Conservation (phyloP, 2,888 invertebrate species). For the Metopia argyrocephala region DNA sequence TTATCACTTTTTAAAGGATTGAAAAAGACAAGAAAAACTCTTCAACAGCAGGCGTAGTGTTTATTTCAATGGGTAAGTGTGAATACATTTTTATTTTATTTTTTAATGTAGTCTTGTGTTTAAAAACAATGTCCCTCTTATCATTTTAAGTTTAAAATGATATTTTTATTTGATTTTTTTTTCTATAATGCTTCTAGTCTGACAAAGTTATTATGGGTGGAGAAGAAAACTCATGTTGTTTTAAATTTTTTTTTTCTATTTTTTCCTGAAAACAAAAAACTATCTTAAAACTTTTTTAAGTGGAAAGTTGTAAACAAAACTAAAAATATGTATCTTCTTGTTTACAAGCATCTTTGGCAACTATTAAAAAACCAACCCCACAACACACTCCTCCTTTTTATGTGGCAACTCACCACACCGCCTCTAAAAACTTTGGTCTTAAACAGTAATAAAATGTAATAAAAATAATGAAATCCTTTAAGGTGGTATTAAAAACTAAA, state of each 20-base stretch:
- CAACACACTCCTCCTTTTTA: constrained; percentile 2
- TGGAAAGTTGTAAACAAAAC: constrained; percentile 57
- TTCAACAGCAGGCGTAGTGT: no score
- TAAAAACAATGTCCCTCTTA: background rate
- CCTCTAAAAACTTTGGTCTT: background rate
- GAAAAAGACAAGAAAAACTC: no score
- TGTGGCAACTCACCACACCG: background rate
- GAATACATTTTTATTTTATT: no score
- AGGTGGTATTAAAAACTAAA: background rate
- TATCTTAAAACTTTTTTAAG: constrained; percentile 51
- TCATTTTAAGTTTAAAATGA: constrained; percentile 34
- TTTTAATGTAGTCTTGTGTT: no score
- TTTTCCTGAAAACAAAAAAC: constrained; percentile 13
- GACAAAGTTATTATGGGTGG: no score
- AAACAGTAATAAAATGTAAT: constrained; percentile 25
- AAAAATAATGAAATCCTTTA: background rate
- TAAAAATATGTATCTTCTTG: constrained; percentile 34
- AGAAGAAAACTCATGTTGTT: no score
- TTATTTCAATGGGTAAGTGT: no score
- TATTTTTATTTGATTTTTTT: constrained; percentile 14
- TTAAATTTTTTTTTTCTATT: constrained; percentile 9
- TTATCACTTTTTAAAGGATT: background rate
- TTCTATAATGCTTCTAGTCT: background rate
- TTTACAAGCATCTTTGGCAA: constrained; percentile 33
- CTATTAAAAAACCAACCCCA: constrained; percentile 17